phyloP scores from a whole-genome alignment of 2,888 invertebrate species.

The Papilio gigon region DNA sequence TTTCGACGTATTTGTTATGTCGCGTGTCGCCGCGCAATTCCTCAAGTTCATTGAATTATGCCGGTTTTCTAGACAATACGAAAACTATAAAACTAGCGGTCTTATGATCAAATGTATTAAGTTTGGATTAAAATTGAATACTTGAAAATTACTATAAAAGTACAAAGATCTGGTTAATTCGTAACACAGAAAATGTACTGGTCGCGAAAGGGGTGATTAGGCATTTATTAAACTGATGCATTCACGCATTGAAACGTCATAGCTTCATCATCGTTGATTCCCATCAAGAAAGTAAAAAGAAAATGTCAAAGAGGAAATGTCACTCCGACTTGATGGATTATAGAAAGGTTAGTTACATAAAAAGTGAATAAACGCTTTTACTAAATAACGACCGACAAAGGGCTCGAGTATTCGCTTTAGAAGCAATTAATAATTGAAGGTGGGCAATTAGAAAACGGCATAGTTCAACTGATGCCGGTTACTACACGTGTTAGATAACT shows the following conservation, averaged over 20 bases:
- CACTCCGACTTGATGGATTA: not conserved
- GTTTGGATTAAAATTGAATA: not conserved
- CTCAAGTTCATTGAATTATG: constrained; percentile 28
- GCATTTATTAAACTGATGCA: not conserved
- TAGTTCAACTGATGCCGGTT: not conserved
- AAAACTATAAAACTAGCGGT: not conserved
- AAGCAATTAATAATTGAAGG: constrained; percentile 27
- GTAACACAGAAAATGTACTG: not conserved
- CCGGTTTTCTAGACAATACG: constrained; percentile 37
- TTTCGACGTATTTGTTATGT: constrained; percentile 28
- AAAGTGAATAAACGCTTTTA: constrained; percentile 22
- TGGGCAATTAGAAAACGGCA: constrained; percentile 35
- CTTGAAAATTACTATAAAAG: not conserved
- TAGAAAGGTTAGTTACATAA: constrained; percentile 29
- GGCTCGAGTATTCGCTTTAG: constrained; percentile 23
- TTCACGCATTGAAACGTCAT: not conserved
- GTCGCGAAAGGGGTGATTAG: not conserved
- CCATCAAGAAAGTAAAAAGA: constrained; percentile 13
- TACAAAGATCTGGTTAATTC: not conserved
- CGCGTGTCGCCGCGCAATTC: constrained; percentile 37
- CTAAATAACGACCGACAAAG: constrained; percentile 32
- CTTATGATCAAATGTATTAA: not conserved
- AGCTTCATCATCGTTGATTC: not conserved
- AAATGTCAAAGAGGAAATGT: constrained; percentile 23
- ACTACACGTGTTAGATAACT: constrained; percentile 26